phyloP scores from a whole-genome alignment of 2,113 vertebrate species.

The Antechinus flavipes region DNA sequence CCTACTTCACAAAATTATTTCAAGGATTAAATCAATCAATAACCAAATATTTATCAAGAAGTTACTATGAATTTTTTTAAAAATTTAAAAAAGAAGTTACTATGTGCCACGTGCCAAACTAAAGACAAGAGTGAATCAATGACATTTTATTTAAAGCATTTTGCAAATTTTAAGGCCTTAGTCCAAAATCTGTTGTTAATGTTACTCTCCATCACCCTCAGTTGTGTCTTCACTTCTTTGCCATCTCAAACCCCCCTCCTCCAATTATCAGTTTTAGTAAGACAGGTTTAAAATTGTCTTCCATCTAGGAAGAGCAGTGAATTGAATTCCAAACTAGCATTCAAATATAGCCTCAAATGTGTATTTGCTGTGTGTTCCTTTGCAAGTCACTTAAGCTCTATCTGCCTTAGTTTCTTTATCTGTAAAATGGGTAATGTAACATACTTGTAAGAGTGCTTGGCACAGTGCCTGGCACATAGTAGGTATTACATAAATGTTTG shows the following conservation, averaged over 20 bases:
- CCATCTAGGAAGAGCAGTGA: too few species aligned
- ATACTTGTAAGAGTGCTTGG: background rate
- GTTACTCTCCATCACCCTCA: background rate
- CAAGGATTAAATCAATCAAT: too few species aligned
- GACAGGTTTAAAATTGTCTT: background rate
- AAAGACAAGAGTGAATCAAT: background rate
- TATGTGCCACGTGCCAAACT: too few species aligned
- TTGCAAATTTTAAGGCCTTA: background rate
- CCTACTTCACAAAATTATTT: too few species aligned
- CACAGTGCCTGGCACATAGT: background rate
- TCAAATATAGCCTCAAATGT: background rate
- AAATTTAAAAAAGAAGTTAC: too few species aligned
- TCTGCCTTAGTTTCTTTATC: background rate
- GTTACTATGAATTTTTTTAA: too few species aligned
- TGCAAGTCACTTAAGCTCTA: background rate
- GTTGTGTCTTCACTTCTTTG: background rate
- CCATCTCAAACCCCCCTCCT: background rate
- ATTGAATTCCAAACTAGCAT: accelerated
- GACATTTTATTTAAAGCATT: background rate
- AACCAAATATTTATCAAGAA: too few species aligned
- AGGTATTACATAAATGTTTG: background rate
- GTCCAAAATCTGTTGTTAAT: too few species aligned
- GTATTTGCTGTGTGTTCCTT: background rate
- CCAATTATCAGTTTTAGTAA: background rate
- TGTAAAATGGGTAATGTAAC: background rate